Base-by-base conservation (phyloP, 2,113 vertebrate genomes). In the Nesospiza acunhae region DNA sequence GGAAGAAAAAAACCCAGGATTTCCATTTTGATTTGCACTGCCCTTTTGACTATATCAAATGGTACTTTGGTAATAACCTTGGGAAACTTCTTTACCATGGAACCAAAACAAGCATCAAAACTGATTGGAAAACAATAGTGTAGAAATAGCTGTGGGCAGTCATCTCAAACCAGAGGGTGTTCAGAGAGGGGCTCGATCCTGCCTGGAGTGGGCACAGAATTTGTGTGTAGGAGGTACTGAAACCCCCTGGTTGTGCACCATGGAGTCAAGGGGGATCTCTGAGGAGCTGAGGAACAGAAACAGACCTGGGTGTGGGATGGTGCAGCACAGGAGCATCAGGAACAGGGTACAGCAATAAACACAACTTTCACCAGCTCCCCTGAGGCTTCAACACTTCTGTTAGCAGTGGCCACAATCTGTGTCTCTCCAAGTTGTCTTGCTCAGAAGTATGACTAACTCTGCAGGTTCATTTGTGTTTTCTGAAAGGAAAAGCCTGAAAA, bases 171-270 rank as follows among this genome's bases (percentile, higher is more conserved):
- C 47, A 81, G 50, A 39, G n/a, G 5, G 4, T 63, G 31, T 22
- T 69, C 58, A 70, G 30, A 74, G 68, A 62, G 42, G 22, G 17
- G 9, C 21, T 63, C 21, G 6, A 15, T 39, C 33, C 49, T 53
- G 18, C 59, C 23, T 41, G 31, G 35, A 52, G n/a, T 10, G 28
- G 58, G 27, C 35, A 26, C 6, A 56, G 63, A 66, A 80, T 69
- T 69, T 3, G 1, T n/a, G 28, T 37, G 20, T 31, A 49, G 72
- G 20, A 64, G 69, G 20, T 24, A 76, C 53, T 15, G 31, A 80
- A 83, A n/a, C 0, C 3, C 9, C 19, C 44, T n/a, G 28, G 6
- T 23, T n/a, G 6, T 0, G 1, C 26, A 22, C 26, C 30, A 28
- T 2, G 7, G 39, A 39, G 58, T 10, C 47, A 72, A 19, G 4